A percentile compares a stretch with the other conserved stretches of the same genome.
These are phyloP conservation scores for Drosophila grimshawi DNA, from an alignment of 1,140 invertebrate species.

Conservation along the genomic window DNA sequence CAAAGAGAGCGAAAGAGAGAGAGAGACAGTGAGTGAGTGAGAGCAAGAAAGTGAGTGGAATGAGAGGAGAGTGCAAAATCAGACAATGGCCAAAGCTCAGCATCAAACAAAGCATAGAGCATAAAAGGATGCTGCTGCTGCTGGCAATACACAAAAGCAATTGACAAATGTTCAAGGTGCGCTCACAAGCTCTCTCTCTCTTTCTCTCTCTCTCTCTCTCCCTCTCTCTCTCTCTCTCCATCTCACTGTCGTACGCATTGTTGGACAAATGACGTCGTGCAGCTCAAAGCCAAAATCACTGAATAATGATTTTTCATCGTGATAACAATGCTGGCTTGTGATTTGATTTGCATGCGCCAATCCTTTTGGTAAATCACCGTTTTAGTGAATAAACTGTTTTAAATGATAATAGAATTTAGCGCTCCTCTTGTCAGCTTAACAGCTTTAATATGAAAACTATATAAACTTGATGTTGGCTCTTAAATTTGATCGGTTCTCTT, in stretches of 20 bases:
- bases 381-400: background rate
- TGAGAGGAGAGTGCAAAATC: constrained; percentile 29
- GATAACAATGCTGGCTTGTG: constrained; percentile 62
- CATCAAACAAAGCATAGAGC: constrained; percentile 36
- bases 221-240: background rate
- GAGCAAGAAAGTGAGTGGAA: constrained; percentile 3
- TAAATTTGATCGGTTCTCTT: background rate
- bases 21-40: constrained; percentile 20
- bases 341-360: constrained; percentile 59
- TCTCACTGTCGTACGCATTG: constrained; percentile 41
- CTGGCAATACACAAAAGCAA: constrained; percentile 60
- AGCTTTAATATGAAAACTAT: too few relatives aligned
- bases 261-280: constrained; percentile 64
- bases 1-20: constrained; percentile 16
- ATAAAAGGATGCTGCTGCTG: constrained; percentile 58
- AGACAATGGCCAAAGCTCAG: constrained; percentile 67
- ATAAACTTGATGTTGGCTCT: background rate
- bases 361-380: constrained; percentile 1
- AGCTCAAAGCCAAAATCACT: constrained; percentile 55
- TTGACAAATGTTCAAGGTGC: constrained; percentile 75
- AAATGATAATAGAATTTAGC: too few relatives aligned
- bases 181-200: constrained; percentile 13
- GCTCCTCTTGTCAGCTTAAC: too few relatives aligned
- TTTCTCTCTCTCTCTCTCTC: background rate
- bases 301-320: constrained; percentile 64